Evolutionary conservation across 1,140 invertebrate species (phyloP), one percentile per base, ranked within the genome.

Genomic region (Grapholita molesta): DNA sequence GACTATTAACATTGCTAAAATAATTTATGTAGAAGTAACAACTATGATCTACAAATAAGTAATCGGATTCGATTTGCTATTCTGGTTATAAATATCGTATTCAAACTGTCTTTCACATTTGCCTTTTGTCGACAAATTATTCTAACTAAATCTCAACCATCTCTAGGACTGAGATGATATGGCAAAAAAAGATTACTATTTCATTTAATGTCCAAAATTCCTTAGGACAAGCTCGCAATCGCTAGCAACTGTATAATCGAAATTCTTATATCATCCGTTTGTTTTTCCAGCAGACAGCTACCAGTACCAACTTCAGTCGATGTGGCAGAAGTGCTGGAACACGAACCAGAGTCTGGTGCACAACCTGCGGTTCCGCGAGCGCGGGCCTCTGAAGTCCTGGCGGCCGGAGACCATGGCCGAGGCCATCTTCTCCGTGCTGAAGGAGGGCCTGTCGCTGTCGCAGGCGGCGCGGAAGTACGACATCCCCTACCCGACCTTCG

Each of bases 261-360:
- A 61, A 73, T 77, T 71, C 68, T 81, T 73, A 82, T 73, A 70
- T 74, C 38, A 15, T 9, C 24, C 64, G 71, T 86, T 28, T 82
- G 70, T 70, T 72, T 79, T 87, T 93, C 79, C 94, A 95, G 94
- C 96, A 96, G 97, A 97, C 94, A 97, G 96, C 93, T 98, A 98
- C 93, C 97, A 98, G 91, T 97, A 97, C 89, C 97, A 98, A 90
- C 92, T 98, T 84, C 97, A 98, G 89, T 97, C 96, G 33, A 97
- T 97, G 95, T 98, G 97, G 97, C 97, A 98, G 89, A 98, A 97
- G 86, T 97, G 97, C 89, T 98, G 97, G 97, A 97, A 96, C 85
- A 97, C 96, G 66, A 97, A 97, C 90, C 96, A 97, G 87, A 96
- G 95, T 73, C 92, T 97, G 75, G 95, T 97, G 32, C 97, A 98